phyloP scores from a whole-genome alignment of 37 sponge, comb jelly and placozoan genomes.

The Mnemiopsis leidyi region DNA sequence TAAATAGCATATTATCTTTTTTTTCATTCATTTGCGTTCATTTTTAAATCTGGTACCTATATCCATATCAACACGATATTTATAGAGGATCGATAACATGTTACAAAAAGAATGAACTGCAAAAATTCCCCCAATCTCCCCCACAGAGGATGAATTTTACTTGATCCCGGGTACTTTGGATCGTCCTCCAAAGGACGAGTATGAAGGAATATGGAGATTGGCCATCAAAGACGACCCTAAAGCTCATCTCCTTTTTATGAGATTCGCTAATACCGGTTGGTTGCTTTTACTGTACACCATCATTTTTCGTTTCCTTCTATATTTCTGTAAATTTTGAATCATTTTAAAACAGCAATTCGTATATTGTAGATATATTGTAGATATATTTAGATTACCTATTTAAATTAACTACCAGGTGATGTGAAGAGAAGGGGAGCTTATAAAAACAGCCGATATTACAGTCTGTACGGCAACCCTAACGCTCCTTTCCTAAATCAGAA shows the following conservation, averaged over 20 bases:
- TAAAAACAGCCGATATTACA: slow-evolving; percentile 38
- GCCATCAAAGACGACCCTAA: slow-evolving; percentile 28
- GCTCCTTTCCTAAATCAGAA: background rate
- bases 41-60: too few relatives aligned
- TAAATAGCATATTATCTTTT: too few relatives aligned
- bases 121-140: too few relatives aligned
- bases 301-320: too few relatives aligned
- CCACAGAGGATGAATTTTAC: slow-evolving; percentile 40
- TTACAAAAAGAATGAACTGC: too few relatives aligned
- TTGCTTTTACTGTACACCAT: too few relatives aligned
- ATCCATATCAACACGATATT: too few relatives aligned
- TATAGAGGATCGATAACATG: too few relatives aligned
- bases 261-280: slow-evolving; percentile 25
- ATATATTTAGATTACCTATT: background rate
- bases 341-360: too few relatives aligned
- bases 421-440: background rate
- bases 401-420: slow-evolving; percentile 1
- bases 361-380: too few relatives aligned
- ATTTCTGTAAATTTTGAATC: too few relatives aligned
- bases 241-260: slow-evolving; percentile 55
- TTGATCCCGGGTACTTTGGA: slow-evolving; percentile 22
- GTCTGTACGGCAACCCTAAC: slow-evolving; percentile 50
- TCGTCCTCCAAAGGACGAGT: slow-evolving; percentile 12
- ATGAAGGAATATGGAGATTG: slow-evolving; percentile 27
- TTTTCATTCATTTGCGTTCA: too few relatives aligned